These are phyloP conservation scores for Polypterus senegalus DNA, from an alignment of 2,113 vertebrate species.

Conservation along the genomic window DNA sequence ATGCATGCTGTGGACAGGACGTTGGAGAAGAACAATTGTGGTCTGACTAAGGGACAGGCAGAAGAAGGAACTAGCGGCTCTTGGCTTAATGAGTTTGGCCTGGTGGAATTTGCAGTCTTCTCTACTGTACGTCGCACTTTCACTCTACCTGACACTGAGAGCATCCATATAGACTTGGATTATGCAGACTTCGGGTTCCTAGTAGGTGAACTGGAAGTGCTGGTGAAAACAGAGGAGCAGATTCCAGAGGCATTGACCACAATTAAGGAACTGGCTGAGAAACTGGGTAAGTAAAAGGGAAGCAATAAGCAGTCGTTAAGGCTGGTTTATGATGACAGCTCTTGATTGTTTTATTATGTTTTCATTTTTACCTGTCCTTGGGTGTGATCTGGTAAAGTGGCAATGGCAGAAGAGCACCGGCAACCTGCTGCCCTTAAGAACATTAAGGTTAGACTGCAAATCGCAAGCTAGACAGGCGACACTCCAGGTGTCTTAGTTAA, in stretches of 20 bases:
- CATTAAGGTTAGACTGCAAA: too few relatives aligned
- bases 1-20: too few relatives aligned
- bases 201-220: constrained; percentile 56
- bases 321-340: too few relatives aligned
- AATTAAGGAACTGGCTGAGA: constrained; percentile 36
- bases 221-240: constrained; percentile 42
- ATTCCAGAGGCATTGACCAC: constrained; percentile 37
- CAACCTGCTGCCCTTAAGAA: too few relatives aligned
- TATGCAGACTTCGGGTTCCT: constrained; percentile 54
- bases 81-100: constrained; percentile 35
- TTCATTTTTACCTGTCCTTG: too few relatives aligned
- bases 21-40: too few relatives aligned
- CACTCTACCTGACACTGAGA: constrained; percentile 21
- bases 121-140: constrained; percentile 44
- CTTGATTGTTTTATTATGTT: too few relatives aligned
- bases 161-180: constrained; percentile 48
- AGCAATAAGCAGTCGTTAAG: too few relatives aligned
- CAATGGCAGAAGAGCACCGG: too few relatives aligned
- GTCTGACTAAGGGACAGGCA: neutral
- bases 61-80: neutral
- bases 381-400: too few relatives aligned
- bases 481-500: too few relatives aligned
- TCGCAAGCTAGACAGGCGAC: too few relatives aligned
- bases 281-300: constrained; percentile 34
- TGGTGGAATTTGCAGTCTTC: constrained; percentile 49